A percentile compares a stretch with the other conserved stretches of the same genome.
phyloP scores from a whole-genome alignment of 2,113 vertebrate species.

The Sporophila hypoxantha region DNA sequence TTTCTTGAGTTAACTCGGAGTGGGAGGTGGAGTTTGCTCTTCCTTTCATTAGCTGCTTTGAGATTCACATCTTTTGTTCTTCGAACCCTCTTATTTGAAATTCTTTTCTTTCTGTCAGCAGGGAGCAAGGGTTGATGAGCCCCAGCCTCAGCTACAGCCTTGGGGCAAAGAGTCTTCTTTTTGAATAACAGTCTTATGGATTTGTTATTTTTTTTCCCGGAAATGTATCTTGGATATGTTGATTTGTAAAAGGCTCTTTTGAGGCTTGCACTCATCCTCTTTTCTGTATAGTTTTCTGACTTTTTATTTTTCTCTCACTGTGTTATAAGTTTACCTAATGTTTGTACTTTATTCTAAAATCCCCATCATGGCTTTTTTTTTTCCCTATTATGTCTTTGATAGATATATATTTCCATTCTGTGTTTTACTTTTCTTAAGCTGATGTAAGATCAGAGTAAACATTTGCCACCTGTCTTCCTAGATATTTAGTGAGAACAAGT shows the following conservation, averaged over 20 bases:
- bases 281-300: background rate
- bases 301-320: background rate
- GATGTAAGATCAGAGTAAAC: conserved; percentile 15
- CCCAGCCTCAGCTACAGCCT: conserved; percentile 21
- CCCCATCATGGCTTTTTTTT: background rate
- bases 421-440: conserved; percentile 9
- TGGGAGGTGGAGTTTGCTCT: conserved; percentile 11
- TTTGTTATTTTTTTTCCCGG: conserved; percentile 1
- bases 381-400: background rate
- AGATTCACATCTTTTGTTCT: conserved; percentile 62
- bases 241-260: conserved; percentile 7
- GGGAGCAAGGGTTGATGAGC: conserved; percentile 41
- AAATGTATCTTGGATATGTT: conserved; percentile 4
- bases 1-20: conserved; percentile 10
- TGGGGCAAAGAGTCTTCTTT: conserved; percentile 46
- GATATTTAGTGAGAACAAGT: background rate
- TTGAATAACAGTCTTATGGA: conserved; percentile 20
- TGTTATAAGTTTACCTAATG: background rate
- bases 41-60: conserved; percentile 58
- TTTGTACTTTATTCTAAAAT: background rate
- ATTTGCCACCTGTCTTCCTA: conserved; percentile 26
- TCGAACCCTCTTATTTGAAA: conserved; percentile 12
- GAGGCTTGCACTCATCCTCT: background rate
- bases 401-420: background rate
- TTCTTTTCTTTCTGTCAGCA: conserved; percentile 45